Evolutionary conservation across 2,888 invertebrate species (phyloP).

Genomic region (Aleiodes alternator): DNA sequence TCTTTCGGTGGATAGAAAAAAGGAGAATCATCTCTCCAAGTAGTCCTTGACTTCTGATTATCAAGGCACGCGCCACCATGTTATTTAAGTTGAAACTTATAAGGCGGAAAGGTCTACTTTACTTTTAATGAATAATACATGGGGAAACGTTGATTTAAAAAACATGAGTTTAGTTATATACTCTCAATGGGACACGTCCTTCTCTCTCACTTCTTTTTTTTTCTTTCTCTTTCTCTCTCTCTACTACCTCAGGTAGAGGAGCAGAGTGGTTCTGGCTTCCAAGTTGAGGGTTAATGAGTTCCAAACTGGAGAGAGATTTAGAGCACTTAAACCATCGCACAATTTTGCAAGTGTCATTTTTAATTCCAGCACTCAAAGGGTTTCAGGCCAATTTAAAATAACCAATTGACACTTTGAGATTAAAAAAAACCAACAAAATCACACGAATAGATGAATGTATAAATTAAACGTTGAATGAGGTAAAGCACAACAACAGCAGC

Average conservation of each 20-base stretch:
- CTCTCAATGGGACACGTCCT: not conserved
- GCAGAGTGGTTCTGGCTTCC: constrained; percentile 17
- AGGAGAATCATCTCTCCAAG: too few species aligned
- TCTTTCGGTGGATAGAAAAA: not conserved
- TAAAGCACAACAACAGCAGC: not conserved
- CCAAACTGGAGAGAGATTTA: constrained; percentile 7
- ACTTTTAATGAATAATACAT: constrained; percentile 40
- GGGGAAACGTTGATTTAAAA: constrained; percentile 38
- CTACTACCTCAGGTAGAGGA: not conserved
- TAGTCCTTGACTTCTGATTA: too few species aligned
- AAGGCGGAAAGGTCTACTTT: constrained; percentile 10
- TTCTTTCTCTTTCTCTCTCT: not conserved
- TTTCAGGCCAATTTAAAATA: too few species aligned
- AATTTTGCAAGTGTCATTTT: constrained; percentile 8
- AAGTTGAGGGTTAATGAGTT: constrained; percentile 35
- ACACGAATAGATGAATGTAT: not conserved
- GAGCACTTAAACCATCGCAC: not conserved
- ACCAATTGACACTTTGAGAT: not conserved
- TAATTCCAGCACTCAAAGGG: not conserved
- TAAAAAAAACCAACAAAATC: not conserved
- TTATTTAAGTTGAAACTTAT: too few species aligned
- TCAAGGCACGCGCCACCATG: too few species aligned
- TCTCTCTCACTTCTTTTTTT: not conserved
- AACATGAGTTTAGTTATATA: constrained; percentile 45
- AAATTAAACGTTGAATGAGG: too few species aligned